phyloP scores from a whole-genome alignment of 2,888 invertebrate species.

The Aproaerema taeniolella region DNA sequence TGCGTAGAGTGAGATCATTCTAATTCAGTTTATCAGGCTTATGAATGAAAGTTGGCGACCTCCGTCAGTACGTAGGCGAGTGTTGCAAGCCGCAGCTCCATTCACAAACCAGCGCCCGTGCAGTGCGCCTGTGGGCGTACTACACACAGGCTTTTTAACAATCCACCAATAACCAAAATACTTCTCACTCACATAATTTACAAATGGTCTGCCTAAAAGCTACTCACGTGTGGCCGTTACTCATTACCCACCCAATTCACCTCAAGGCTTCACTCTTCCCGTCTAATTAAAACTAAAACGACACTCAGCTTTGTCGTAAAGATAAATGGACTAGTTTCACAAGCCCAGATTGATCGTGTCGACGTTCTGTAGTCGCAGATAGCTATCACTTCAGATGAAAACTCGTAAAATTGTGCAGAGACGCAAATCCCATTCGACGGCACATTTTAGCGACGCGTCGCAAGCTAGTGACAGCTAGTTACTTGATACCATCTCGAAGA shows the following conservation, averaged over 20 bases:
- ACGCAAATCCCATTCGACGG: slow-evolving; percentile 35
- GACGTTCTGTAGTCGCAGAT: slow-evolving; percentile 6
- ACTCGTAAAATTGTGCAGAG: slow-evolving; percentile 30
- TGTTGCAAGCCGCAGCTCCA: slow-evolving; percentile 59
- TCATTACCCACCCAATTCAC: too few species aligned
- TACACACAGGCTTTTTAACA: slow-evolving; percentile 40
- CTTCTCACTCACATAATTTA: slow-evolving; percentile 17
- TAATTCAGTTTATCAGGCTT: slow-evolving; percentile 23
- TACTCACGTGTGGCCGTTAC: slow-evolving; percentile 15
- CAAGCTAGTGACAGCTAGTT: slow-evolving; percentile 55
- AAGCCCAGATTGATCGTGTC: not conserved
- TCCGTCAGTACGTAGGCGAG: slow-evolving; percentile 63
- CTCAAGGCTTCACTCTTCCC: not conserved
- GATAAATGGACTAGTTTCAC: not conserved
- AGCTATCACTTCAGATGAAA: slow-evolving; percentile 28
- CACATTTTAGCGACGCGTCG: slow-evolving; percentile 38
- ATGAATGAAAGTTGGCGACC: slow-evolving; percentile 77
- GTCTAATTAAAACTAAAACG: not conserved
- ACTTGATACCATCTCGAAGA: slow-evolving; percentile 50
- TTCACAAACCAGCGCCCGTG: slow-evolving; percentile 42
- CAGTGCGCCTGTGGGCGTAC: slow-evolving; percentile 43
- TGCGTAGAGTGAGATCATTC: slow-evolving; percentile 8
- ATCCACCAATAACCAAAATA: slow-evolving; percentile 34
- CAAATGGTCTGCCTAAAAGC: slow-evolving; percentile 7
- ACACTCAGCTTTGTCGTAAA: not conserved